Base-by-base conservation (phyloP, 2,113 vertebrate species). In the Corvus cornix region DNA sequence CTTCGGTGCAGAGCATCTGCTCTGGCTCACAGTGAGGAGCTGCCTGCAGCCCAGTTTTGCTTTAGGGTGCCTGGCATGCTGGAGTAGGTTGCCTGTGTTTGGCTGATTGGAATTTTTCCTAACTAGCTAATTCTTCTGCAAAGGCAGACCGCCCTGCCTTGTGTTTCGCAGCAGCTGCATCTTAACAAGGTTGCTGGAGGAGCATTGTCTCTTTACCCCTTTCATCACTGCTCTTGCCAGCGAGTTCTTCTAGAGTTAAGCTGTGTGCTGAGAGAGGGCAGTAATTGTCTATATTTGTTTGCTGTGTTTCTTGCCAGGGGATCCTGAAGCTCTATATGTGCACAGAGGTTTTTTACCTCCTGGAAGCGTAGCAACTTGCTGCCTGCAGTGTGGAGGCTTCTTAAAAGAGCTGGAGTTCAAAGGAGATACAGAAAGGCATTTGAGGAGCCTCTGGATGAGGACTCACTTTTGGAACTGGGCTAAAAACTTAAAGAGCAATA, bases 31-130 rank as follows among this genome's bases (percentile, higher is more conserved):
- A 70, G 85, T 7, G 2, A 87, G 83, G 31, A 70, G 53, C 90
- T 81, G 53, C 72, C 62, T 82, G 37, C 70, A 92, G 77, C 89
- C 31, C 8, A 1, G 55, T 44, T 93, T 95, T 84, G 49, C 77
- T 78, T 72, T 94, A 43, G 62, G 73, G 58, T 86, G 56, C 75
- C 82, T 95, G 91, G 73, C 87, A 92, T 1, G 0, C 60, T 52
- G 16, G 41, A 90, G 35, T 78, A 35, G 31, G 78, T 72, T 81
- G 66, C 64, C 48, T 84, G 60, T 59, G 33, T 86, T 91, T 8
- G 3, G 26, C 80, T 84, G 88, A 53, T 81, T 94, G 73, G 77
- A 88, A 96, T 86, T 93, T 56, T 72, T 96, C 51, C 53, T 85
- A 70, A 87, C 7, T 4, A 92, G 86, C 37, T 91, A 66, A 92